These are phyloP conservation scores for Octodon degus DNA, from an alignment of 2,113 vertebrate genomes.

Conservation along the genomic window DNA sequence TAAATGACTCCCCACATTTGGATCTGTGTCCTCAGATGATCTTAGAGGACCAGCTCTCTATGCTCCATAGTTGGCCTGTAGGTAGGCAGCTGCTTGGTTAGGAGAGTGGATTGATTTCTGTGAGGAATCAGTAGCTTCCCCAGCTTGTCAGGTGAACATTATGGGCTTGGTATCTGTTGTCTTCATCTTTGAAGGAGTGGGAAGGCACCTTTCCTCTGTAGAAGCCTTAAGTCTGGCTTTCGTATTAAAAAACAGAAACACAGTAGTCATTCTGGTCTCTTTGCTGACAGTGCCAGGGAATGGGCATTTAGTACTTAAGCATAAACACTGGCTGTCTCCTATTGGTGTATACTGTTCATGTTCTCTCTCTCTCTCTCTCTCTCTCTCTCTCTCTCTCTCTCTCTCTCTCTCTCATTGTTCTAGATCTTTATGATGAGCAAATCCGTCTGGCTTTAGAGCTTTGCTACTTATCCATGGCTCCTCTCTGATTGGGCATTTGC, in stretches of 20 bases:
- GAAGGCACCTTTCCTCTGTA: conserved; percentile 26
- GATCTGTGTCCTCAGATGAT: conserved; percentile 1
- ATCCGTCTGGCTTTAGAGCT: conserved; percentile 44
- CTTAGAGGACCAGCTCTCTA: not conserved
- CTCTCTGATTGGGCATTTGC: conserved; percentile 5
- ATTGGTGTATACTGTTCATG: not conserved
- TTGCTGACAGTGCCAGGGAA: not conserved
- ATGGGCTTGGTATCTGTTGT: not conserved
- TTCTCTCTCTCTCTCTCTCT: no score
- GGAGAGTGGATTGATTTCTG: not conserved
- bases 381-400: not conserved
- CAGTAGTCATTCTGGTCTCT: conserved; percentile 48
- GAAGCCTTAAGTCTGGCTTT: conserved; percentile 41
- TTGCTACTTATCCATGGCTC: not conserved
- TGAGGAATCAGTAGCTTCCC: conserved; percentile 11
- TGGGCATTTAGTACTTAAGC: conserved; percentile 5
- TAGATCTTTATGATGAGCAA: conserved; percentile 10
- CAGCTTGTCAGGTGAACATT: not conserved
- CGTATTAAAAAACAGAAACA: conserved; percentile 32
- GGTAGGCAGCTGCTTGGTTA: conserved; percentile 14
- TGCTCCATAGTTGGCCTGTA: not conserved
- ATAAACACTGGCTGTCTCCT: conserved; percentile 63
- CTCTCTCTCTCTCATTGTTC: not conserved
- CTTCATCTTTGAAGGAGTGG: not conserved
- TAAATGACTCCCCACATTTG: not conserved